Conservation (phyloP, 2,797 vertebrate genomes). For the Pipistrellus nathusii region DNA sequence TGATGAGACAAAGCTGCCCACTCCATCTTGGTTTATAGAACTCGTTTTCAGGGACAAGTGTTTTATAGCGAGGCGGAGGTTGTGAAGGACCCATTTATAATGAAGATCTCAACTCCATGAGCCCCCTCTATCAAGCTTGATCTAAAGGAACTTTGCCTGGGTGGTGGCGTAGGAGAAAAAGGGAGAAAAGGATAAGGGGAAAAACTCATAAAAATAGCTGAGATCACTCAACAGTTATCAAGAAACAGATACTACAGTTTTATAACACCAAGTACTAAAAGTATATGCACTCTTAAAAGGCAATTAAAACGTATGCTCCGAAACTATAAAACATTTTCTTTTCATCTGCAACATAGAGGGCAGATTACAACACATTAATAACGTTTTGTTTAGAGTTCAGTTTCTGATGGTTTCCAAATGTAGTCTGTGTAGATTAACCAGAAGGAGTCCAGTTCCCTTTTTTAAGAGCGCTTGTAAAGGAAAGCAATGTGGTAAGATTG, state of each 20-base stretch:
- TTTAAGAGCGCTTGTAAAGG: conserved; percentile 92
- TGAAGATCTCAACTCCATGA: conserved; percentile 84
- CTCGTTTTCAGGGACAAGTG: conserved; percentile 86
- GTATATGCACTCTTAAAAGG: conserved; percentile 92
- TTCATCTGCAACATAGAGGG: conserved; percentile 95
- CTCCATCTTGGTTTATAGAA: conserved; percentile 86
- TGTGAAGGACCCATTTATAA: conserved; percentile 89
- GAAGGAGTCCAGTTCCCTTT: conserved; percentile 90
- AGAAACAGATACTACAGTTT: conserved; percentile 94
- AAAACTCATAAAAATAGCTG: conserved; percentile 92
- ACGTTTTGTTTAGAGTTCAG: conserved; percentile 96
- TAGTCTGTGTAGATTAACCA: conserved; percentile 93
- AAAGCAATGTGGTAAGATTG: conserved; percentile 94
- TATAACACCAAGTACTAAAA: conserved; percentile 91
- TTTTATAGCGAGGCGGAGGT: conserved; percentile 85
- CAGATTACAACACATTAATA: conserved; percentile 97
- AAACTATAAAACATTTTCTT: conserved; percentile 95
- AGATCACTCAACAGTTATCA: conserved; percentile 92
- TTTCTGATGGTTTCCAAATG: conserved; percentile 96
- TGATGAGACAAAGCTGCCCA: conserved; percentile 75
- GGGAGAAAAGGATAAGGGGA: conserved; percentile 80
- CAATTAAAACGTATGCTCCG: conserved; percentile 92
- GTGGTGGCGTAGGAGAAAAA: conserved; percentile 87
- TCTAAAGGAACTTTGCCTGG: conserved; percentile 86
- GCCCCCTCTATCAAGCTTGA: conserved; percentile 83